phyloP scores from a whole-genome alignment of 2,113 vertebrate genomes.

The Channa argus region DNA sequence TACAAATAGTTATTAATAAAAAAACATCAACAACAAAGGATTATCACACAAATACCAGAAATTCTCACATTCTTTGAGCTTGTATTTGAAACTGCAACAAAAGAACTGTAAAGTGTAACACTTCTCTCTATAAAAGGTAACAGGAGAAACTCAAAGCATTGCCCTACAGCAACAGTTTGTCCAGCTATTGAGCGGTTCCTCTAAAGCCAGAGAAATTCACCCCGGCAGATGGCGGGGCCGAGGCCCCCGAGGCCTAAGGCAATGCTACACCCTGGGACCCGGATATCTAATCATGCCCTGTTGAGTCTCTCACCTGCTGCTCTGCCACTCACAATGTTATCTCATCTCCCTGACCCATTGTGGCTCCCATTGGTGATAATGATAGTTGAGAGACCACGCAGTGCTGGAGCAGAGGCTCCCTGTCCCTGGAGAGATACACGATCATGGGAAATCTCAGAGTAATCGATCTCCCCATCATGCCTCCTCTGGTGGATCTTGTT shows the following conservation, averaged over 20 bases:
- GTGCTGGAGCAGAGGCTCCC: constrained; percentile 47
- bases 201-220: constrained; percentile 68
- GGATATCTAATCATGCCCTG: constrained; percentile 81
- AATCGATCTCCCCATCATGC: constrained; percentile 75
- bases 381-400: constrained; percentile 77
- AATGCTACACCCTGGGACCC: constrained; percentile 86
- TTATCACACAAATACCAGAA: constrained; percentile 7
- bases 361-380: constrained; percentile 79
- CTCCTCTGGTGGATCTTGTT: constrained; percentile 65
- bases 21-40: background rate
- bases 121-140: constrained; percentile 68
- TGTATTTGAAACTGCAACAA: constrained; percentile 42
- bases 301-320: constrained; percentile 85
- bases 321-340: constrained; percentile 81
- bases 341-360: constrained; percentile 85
- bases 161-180: constrained; percentile 74
- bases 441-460: constrained; percentile 80
- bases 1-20: background rate
- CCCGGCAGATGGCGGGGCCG: constrained; percentile 82
- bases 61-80: constrained; percentile 26
- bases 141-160: constrained; percentile 72
- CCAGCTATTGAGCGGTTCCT: constrained; percentile 50
- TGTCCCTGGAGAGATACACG: constrained; percentile 74
- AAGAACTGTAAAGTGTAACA: constrained; percentile 64
- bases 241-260: constrained; percentile 76